phyloP scores from a whole-genome alignment of 1,140 invertebrate species.

The Littorina saxatilis region DNA sequence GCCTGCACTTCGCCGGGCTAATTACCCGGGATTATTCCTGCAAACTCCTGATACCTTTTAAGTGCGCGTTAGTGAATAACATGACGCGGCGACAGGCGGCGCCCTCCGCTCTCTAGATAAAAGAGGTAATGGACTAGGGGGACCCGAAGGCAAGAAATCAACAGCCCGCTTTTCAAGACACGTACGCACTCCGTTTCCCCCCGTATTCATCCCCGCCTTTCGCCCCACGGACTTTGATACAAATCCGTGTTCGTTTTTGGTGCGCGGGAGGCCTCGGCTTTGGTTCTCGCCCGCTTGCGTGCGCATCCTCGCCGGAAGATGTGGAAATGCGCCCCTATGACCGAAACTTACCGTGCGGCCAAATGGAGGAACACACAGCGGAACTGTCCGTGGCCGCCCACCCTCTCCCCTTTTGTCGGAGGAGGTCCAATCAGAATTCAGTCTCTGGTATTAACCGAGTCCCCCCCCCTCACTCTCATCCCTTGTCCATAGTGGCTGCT shows the following conservation, averaged over 20 bases:
- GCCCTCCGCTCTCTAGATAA: conserved; percentile 33
- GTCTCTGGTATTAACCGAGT: not conserved
- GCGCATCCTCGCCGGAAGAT: conserved; percentile 21
- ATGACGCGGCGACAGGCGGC: not conserved
- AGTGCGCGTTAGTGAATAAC: conserved; percentile 40
- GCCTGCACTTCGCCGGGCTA: conserved; percentile 31
- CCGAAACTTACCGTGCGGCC: conserved; percentile 36
- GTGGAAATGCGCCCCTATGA: conserved; percentile 41
- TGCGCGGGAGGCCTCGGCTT: no score
- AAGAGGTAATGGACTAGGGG: conserved; percentile 31
- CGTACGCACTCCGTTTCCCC: conserved; percentile 9
- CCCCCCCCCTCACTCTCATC: no score
- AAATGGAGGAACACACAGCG: conserved; percentile 32
- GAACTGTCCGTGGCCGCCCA: not conserved
- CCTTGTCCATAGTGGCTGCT: no score
- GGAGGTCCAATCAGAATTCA: not conserved
- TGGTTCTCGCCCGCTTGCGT: conserved; percentile 22
- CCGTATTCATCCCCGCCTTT: not conserved
- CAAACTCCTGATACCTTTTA: conserved; percentile 41
- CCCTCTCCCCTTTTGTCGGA: conserved; percentile 1
- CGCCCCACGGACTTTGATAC: no score
- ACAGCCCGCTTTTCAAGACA: conserved; percentile 10
- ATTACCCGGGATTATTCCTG: conserved; percentile 36
- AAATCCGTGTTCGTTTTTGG: no score
- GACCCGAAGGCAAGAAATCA: not conserved